phyloP scores from a whole-genome alignment of 2,113 vertebrate genomes.

The Malurus melanocephalus region DNA sequence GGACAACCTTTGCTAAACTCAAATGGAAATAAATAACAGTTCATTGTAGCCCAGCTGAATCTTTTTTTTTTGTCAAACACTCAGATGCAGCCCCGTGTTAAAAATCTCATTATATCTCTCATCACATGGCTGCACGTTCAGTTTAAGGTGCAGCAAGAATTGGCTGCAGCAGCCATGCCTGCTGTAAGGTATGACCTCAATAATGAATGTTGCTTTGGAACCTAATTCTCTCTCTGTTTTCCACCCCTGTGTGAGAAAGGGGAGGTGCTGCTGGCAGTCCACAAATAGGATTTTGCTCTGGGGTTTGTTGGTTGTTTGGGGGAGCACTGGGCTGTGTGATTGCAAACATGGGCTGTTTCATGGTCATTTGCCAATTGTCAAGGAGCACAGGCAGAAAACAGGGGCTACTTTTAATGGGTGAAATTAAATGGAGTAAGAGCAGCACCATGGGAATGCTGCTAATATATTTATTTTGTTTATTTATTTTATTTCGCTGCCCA shows the following conservation, averaged over 20 bases:
- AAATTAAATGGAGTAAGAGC: background rate
- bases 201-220: conserved; percentile 21
- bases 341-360: background rate
- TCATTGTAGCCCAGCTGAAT: conserved; percentile 36
- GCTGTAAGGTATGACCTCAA: background rate
- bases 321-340: conserved; percentile 21
- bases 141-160: conserved; percentile 31
- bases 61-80: background rate
- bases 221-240: conserved; percentile 8
- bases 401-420: background rate
- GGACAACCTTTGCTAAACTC: conserved; percentile 56
- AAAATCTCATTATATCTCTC: conserved; percentile 56
- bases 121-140: conserved; percentile 53
- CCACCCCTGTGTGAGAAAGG: background rate
- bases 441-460: background rate
- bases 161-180: background rate
- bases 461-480: background rate
- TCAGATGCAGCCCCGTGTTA: conserved; percentile 34
- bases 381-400: background rate
- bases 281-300: background rate
- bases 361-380: background rate
- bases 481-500: no score
- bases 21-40: conserved; percentile 52
- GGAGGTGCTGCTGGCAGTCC: background rate
- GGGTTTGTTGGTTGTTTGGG: background rate